These are phyloP conservation scores for Polydrusus tereticollis DNA, from an alignment of 2,888 invertebrate species.

Conservation along the genomic window DNA sequence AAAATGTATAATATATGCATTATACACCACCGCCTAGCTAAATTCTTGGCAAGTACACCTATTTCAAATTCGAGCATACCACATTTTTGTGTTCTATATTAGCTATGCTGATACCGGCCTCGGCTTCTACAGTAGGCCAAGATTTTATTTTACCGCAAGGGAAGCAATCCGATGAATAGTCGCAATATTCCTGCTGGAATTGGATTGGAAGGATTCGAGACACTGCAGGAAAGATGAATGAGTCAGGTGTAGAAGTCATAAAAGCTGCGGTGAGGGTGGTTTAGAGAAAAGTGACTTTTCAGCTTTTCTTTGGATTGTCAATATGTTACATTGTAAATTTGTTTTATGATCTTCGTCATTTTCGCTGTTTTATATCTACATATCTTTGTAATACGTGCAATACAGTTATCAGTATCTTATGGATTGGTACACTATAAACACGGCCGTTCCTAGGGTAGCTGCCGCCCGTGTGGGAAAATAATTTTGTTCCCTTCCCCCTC, in stretches of 20 bases:
- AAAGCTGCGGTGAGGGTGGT: constrained; percentile 45
- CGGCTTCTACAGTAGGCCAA: constrained; percentile 24
- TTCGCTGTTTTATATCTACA: constrained; percentile 32
- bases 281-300: constrained; percentile 48
- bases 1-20: too few species aligned
- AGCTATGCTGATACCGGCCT: neutral
- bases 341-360: constrained; percentile 43
- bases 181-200: constrained; percentile 64
- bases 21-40: too few species aligned
- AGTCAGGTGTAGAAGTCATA: constrained; percentile 60
- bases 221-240: constrained; percentile 58
- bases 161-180: constrained; percentile 65
- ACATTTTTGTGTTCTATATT: neutral
- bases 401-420: too few species aligned
- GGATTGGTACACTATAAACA: too few species aligned
- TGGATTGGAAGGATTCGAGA: constrained; percentile 64
- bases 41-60: too few species aligned
- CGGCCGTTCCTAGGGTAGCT: too few species aligned
- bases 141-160: constrained; percentile 62
- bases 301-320: constrained; percentile 41
- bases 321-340: constrained; percentile 48
- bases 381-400: constrained; percentile 28
- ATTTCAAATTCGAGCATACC: too few species aligned
- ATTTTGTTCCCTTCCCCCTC: too few species aligned
- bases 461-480: too few species aligned